Conservation (phyloP, 35 echinoderm and acorn worm species). For the Anneissia japonica region DNA sequence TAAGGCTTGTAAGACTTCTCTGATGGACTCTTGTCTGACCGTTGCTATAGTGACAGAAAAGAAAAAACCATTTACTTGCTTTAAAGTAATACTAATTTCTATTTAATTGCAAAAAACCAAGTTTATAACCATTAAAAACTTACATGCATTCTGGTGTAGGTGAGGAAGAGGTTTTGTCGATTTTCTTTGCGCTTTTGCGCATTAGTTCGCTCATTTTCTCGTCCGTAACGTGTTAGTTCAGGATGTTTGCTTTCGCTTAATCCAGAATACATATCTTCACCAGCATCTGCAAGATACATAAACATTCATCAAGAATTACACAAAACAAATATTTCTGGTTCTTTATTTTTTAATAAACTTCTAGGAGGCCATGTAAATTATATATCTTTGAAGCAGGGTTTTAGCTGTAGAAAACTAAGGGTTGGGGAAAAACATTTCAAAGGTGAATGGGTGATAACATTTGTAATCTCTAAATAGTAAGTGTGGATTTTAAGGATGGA, state of each 20-base stretch:
- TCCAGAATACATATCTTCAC: slow-evolving; percentile 18
- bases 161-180: slow-evolving; percentile 61
- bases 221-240: slow-evolving; percentile 68
- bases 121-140: slow-evolving; percentile 9
- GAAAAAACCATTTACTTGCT: not conserved
- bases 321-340: not conserved
- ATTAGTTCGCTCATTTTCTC: slow-evolving; percentile 87
- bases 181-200: slow-evolving; percentile 71
- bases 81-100: not conserved
- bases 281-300: slow-evolving; percentile 38
- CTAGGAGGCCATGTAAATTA: no score
- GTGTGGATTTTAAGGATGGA: no score
- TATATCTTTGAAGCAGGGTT: no score
- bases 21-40: not conserved
- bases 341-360: no score
- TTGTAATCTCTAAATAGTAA: no score
- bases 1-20: slow-evolving; percentile 73
- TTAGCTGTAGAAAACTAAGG: no score
- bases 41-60: not conserved
- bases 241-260: slow-evolving; percentile 51
- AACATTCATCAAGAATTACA: not conserved
- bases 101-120: not conserved
- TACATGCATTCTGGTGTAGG: slow-evolving; percentile 83
- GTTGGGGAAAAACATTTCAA: no score
- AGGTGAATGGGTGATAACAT: no score